A percentile compares a stretch with the other conserved stretches of the same genome.
Evolutionary conservation across 64 coral and sea anemone species (phyloP).

Genomic region (Montipora capricornis): DNA sequence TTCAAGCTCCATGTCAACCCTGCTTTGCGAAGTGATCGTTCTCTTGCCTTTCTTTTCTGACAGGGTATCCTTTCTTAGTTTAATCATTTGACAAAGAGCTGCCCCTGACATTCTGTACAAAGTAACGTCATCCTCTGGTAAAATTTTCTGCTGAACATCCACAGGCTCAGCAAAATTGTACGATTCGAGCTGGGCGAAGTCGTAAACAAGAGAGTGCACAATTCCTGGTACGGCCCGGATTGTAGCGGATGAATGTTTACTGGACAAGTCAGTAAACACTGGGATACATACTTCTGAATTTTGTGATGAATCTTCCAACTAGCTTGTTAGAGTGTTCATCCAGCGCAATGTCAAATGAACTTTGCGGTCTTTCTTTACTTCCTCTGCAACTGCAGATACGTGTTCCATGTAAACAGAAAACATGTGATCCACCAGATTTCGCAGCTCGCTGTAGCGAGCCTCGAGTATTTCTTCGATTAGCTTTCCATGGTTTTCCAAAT

Average conservation of each 20-base stretch:
- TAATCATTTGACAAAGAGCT: constrained; percentile 3
- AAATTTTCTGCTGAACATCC: neutral
- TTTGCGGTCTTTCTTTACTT: neutral
- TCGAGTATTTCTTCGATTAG: constrained; percentile 1
- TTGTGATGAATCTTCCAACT: neutral
- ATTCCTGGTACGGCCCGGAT: neutral
- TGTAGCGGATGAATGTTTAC: neutral
- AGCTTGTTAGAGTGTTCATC: neutral
- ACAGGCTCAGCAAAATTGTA: neutral
- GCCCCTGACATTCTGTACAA: neutral
- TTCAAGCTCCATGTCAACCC: neutral
- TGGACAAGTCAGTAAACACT: neutral
- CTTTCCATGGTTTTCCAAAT: too few relatives aligned
- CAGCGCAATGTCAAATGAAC: neutral
- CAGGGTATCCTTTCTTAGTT: neutral
- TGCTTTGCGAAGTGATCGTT: neutral
- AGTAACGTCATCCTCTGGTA: neutral
- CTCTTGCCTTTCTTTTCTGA: constrained; percentile 12
- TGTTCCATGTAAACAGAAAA: neutral
- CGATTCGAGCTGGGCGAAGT: neutral
- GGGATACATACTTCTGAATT: neutral
- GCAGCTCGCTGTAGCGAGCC: too few relatives aligned
- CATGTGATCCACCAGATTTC: neutral
- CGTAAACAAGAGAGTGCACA: neutral
- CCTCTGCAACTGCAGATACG: neutral